phyloP scores from a whole-genome alignment of 2,888 invertebrate species.

The Caenorhabditis virilis region DNA sequence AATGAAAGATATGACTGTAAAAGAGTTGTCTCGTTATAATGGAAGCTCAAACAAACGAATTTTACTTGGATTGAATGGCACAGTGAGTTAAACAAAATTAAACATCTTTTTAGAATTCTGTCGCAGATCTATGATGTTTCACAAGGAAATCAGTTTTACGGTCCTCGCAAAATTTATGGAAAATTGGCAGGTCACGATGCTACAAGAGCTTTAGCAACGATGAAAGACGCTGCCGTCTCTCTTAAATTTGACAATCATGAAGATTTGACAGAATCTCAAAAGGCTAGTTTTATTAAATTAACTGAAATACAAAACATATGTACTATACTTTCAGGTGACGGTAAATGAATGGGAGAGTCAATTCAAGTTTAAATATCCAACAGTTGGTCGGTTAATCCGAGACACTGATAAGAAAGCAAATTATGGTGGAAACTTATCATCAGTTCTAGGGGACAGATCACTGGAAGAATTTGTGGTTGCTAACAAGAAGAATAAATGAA shows the following conservation, averaged over 20 bases:
- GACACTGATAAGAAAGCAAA: slow-evolving; percentile 46
- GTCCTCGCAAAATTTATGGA: slow-evolving; percentile 61
- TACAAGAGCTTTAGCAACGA: slow-evolving; percentile 62
- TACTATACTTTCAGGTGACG: slow-evolving; percentile 45
- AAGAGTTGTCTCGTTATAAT: slow-evolving; percentile 62
- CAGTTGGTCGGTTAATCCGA: slow-evolving; percentile 57
- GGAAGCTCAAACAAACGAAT: slow-evolving; percentile 64
- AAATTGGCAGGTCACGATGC: slow-evolving; percentile 63
- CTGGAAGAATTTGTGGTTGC: no score
- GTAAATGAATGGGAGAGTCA: slow-evolving; percentile 52
- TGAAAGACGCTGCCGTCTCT: slow-evolving; percentile 59
- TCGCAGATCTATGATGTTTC: slow-evolving; percentile 64
- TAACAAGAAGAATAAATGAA: no score
- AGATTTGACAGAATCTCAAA: slow-evolving; percentile 41
- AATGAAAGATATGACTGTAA: slow-evolving; percentile 63
- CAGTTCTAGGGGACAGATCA: slow-evolving; percentile 27
- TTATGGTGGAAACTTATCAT: slow-evolving; percentile 41
- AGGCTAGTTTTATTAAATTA: slow-evolving; percentile 26
- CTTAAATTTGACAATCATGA: slow-evolving; percentile 59
- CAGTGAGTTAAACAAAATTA: no score
- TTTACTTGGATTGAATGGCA: slow-evolving; percentile 60
- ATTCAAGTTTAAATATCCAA: slow-evolving; percentile 54
- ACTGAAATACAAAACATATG: no score
- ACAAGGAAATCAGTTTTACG: slow-evolving; percentile 61
- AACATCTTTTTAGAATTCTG: no score